These are phyloP conservation scores for Oxycera nigricornis DNA, from an alignment of 2,888 invertebrate genomes.

Conservation along the genomic window DNA sequence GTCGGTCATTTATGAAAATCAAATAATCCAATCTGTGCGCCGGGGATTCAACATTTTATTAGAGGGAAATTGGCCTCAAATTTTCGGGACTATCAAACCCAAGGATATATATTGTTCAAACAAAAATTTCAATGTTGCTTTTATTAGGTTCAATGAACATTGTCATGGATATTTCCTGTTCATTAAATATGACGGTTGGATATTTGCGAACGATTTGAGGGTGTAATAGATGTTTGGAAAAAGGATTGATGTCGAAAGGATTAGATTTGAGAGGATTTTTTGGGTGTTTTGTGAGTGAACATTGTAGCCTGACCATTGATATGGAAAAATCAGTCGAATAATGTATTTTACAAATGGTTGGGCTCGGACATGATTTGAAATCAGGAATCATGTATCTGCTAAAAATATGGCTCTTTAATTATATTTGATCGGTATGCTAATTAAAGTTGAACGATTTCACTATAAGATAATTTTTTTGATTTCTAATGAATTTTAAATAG, in stretches of 20 bases:
- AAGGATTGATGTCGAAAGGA: not conserved
- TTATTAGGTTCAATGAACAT: not conserved
- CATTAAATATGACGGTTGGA: not conserved
- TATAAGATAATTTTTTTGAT: too few species aligned
- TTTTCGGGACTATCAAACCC: not conserved
- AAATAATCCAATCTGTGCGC: constrained; percentile 12
- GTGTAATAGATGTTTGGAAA: not conserved
- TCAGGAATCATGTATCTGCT: too few species aligned
- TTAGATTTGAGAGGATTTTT: not conserved
- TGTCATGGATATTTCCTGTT: constrained; percentile 1
- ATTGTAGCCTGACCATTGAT: too few species aligned
- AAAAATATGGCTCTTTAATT: too few species aligned
- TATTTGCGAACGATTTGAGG: not conserved
- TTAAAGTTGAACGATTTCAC: too few species aligned
- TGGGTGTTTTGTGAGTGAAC: too few species aligned
- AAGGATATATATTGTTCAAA: not conserved
- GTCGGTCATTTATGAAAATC: constrained; percentile 7
- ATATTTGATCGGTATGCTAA: too few species aligned
- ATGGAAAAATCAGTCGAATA: too few species aligned
- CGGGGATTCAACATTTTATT: not conserved
- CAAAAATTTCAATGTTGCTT: not conserved
- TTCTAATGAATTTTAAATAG: too few species aligned
- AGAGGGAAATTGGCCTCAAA: not conserved
- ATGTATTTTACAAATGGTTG: too few species aligned
- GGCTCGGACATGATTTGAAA: too few species aligned